Evolutionary conservation across 2,888 invertebrate genomes (phyloP), one percentile per base, ranked within the genome.

Genomic region (Hyppa rectilinea): DNA sequence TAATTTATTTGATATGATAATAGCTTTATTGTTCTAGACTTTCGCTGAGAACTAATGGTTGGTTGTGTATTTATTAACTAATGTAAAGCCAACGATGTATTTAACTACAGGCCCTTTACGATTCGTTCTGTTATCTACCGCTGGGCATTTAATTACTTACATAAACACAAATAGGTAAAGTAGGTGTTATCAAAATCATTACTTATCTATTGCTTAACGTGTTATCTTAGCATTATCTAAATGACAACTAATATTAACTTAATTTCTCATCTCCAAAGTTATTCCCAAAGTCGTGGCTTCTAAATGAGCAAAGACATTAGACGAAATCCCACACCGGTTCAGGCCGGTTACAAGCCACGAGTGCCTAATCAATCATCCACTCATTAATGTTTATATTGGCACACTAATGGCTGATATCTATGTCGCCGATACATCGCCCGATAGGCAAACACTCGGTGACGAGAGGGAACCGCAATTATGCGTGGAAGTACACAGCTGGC

Each of bases 401-500:
- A 79, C 82, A 86, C 81, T 90, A 88, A 90, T 88, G 89, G 84
- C 81, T 78, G 56, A 79, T 89, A 88, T 88, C 78, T 87, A 83
- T 89, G 85, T 84, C 84, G 85, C 65, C 62, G 83, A 87, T 86
- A 86, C 78, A 80, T 74, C 72, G 81, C 71, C 67, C 65, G 76
- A 68, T 85, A 84, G 75, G 75, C 83, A 89, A 89, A 88, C 83
- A 88, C 74, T 85, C 58, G 76, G 76, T 78, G 80, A 82, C 74
- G 81, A 86, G 85, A 84, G 85, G 69, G 84, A 85, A 85, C 82
- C 70, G 75, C 77, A 62, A 68, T 81, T 73, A 82, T 79, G 70
- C 63, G 82, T 87, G 87, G 90, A 90, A 90, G 87, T 88, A 85
- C 85, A 87, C 88, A 91, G 87, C 86, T 88, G 87, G 81, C 64